Evolutionary conservation across 2,797 vertebrate genomes (phyloP), one percentile per base, ranked within the genome.

Genomic region (Glyptemys insculpta): DNA sequence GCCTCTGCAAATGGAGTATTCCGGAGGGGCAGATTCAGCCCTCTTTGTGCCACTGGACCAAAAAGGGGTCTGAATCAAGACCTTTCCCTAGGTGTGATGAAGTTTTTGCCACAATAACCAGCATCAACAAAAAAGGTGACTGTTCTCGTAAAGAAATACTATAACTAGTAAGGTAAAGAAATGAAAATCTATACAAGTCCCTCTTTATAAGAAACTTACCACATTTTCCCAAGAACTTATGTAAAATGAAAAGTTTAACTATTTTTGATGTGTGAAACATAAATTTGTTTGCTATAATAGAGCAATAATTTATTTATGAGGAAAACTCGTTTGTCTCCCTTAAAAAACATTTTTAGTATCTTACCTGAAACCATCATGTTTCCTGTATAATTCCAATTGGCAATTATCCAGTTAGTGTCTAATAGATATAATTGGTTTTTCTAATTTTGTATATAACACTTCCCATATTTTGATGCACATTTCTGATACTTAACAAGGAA

Each of bases 321-420:
- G 81, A 50, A 23, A 15, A 83, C 93, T 91, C 86, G 59, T 81
- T 89, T 83, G 27, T 88, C 47, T 94, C 41, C 81, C 72, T 37
- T 79, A 57, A 54, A 79, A 57, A 54, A 79, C 89, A 93, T 89
- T 95, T 96, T 88, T 94, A 87, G 90, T 54, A 65, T 90, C 94
- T 94, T 21, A 23, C 92, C 89, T 80, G 54, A 92, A 87, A 90
- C 21, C 89, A 76, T 11, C 18, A 1, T 87, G 52, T 87, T 96
- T 93, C 86, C 74, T 89, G 34, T 90, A 86, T 95, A 95, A 91
- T 87, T 94, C 76, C 86, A 37, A 97, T 92, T 95, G 82, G 81
- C 95, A 90, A 96, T 97, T 95, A 95, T 25, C 57, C 23, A 56
- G 88, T 92, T 92, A 91, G 56, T 57, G 11, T 83, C 90, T 95